These are phyloP conservation scores for Choristoneura fumiferana DNA, from an alignment of 1,140 invertebrate species.

Conservation along the genomic window DNA sequence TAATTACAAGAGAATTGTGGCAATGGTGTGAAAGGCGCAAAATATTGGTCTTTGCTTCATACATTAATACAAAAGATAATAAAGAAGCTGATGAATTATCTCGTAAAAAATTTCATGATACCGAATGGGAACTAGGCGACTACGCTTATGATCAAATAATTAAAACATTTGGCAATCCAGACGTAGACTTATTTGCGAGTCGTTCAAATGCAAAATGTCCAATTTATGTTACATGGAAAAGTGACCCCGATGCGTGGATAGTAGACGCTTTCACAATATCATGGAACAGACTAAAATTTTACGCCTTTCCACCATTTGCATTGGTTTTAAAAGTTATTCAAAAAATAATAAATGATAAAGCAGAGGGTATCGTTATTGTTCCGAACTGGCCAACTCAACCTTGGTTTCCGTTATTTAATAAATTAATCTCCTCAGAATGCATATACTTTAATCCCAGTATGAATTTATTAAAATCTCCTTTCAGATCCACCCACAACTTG, in stretches of 20 bases:
- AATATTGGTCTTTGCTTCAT: constrained; percentile 34
- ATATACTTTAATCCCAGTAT: constrained; percentile 19
- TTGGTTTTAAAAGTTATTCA: constrained; percentile 33
- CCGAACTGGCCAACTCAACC: constrained; percentile 36
- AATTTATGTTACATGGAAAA: too few relatives aligned
- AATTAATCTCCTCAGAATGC: background rate
- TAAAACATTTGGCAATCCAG: constrained; percentile 25
- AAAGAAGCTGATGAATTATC: constrained; percentile 36
- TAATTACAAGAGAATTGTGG: constrained; percentile 34
- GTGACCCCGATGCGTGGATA: constrained; percentile 27
- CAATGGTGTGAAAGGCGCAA: constrained; percentile 40
- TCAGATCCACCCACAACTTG: constrained; percentile 20
- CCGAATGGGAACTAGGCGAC: constrained; percentile 24
- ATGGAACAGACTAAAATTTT: constrained; percentile 37
- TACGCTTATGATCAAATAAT: constrained; percentile 25
- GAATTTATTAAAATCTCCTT: constrained; percentile 24
- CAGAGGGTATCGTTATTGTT: constrained; percentile 34
- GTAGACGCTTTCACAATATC: constrained; percentile 44
- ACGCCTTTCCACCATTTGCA: constrained; percentile 45
- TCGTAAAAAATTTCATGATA: constrained; percentile 23
- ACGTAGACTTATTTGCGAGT: too few relatives aligned
- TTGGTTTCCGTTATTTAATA: constrained; percentile 39
- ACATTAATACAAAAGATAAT: constrained; percentile 35
- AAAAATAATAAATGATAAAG: constrained; percentile 36
- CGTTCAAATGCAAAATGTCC: too few relatives aligned